Percentiles rank a stretch among this genome's conserved stretches.
Conservation (phyloP, 2,797 vertebrate genomes). For the Crenichthys baileyi region DNA sequence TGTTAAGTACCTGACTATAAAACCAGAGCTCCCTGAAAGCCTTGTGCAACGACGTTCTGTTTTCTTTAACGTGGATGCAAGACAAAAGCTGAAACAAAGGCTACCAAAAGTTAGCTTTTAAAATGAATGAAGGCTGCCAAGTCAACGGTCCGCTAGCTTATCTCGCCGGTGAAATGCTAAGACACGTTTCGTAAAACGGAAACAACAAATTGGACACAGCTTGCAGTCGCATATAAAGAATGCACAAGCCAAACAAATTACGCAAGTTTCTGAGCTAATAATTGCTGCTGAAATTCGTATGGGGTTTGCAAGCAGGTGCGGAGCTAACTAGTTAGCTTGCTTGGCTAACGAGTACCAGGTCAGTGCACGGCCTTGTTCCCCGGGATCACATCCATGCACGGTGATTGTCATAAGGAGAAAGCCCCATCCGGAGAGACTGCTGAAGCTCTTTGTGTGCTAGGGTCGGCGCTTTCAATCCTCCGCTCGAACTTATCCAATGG, state of each 20-base stretch:
- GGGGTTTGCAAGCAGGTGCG: slow-evolving; percentile 69
- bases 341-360: slow-evolving; percentile 69
- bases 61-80: slow-evolving; percentile 26
- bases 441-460: slow-evolving; percentile 67
- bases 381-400: slow-evolving; percentile 76
- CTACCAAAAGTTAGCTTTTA: slow-evolving; percentile 53
- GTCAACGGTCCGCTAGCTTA: slow-evolving; percentile 63
- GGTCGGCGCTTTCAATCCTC: slow-evolving; percentile 65
- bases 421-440: slow-evolving; percentile 58
- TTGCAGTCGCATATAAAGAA: slow-evolving; percentile 18
- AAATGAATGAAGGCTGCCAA: slow-evolving; percentile 64
- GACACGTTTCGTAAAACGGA: slow-evolving; percentile 73
- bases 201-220: slow-evolving; percentile 51
- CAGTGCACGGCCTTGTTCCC: slow-evolving; percentile 78
- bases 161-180: slow-evolving; percentile 60
- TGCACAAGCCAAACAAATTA: slow-evolving; percentile 12
- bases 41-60: slow-evolving; percentile 37
- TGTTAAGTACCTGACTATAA: slow-evolving; percentile 15
- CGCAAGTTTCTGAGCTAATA: slow-evolving; percentile 34
- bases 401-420: slow-evolving; percentile 68
- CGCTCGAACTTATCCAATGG: slow-evolving; percentile 36
- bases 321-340: slow-evolving; percentile 73
- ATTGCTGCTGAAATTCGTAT: slow-evolving; percentile 30
- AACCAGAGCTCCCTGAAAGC: slow-evolving; percentile 7
- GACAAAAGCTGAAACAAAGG: slow-evolving; percentile 55